Evolutionary conservation across 2,888 invertebrate genomes (phyloP), one percentile per base, ranked within the genome.

Genomic region (Chironomus tentans): DNA sequence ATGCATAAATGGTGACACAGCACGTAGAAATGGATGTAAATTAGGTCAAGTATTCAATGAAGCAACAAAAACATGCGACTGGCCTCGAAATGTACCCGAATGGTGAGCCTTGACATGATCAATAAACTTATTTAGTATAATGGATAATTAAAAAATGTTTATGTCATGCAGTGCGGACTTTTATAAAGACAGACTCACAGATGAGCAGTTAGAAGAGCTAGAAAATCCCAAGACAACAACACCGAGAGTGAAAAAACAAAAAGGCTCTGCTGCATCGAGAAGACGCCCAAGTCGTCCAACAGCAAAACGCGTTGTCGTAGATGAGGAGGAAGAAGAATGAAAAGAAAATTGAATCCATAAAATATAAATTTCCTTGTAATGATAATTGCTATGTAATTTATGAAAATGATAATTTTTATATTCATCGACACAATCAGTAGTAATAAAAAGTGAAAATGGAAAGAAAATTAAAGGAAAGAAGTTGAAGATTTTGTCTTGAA

Each of bases 1-100:
- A 10, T 95, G 95, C 83, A 93, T 95, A 79, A 94, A 95, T 81
- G 95, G 95, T 0, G 89, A 92, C 79, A 88, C 90, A 0, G 94
- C 95, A 0, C 87, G 95, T 21, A 87, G 94, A 77, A 94, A 91
- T 79, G 95, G 95, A 18, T 96, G 95, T 85, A 93, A 91, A 83
- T 87, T 92, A 28, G 95, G 95, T 2, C 94, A 94, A 82, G 96
- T 91, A 10, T 96, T 95, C 83, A 94, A 95, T 80, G 94, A 94
- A 76, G 87, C 87, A 10, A 87, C 86, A 77, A 91, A 91, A 81
- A 88, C 86, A 76, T 96, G 96, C 81, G 93, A 95, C 78, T 93
- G 94, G 92, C 91, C 94, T 0, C 89, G 93, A 80, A 92, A 91
- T 80, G 91, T 96, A 76, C 92, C 94, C 0, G 95, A 95, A 85